Base-by-base conservation (phyloP, 2,113 vertebrate genomes). In the Cricetomys ansorgei region DNA sequence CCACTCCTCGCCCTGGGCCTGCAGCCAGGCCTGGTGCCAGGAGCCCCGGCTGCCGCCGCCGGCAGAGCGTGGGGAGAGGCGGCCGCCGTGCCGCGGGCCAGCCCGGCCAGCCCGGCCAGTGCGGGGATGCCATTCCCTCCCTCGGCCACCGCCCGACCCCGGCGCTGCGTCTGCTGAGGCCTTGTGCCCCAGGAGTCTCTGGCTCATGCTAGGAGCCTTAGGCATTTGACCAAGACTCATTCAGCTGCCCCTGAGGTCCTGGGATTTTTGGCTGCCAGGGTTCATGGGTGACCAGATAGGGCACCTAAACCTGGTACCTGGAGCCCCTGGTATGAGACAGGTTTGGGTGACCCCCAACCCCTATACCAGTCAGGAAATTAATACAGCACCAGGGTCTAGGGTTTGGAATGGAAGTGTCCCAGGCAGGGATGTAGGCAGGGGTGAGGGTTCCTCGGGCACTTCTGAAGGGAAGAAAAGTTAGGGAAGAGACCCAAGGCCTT, bases 1-100 rank as follows among this genome's bases (percentile, higher is more conserved):
- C 96, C 96, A 88, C 75, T 92, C 93, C 90, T 95, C 94, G 91
- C 67, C 87, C 80, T 89, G 94, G 91, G 95, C 96, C 96, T 88
- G 94, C 95, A 91, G 97, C 97, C 96, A 89, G 97, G 97, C 76
- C 83, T 23, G 70, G 81, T 62, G 97, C 97, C 96, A 94, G 95
- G 91, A 94, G 97, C 97, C 95, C 65, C 80, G 89, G 72, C 9
- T 92, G 95, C 95, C 95, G 91, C 59, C 79, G 80, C 90, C 84
- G 72, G 88, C 96, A 11, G 85, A 93, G 96, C 81, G 55, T 40
- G 65, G 88, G 90, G 72, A 89, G 45, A 69, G 70, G 43, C 91
- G 81, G 92, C 88, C 59, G 94, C 96, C 7, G 92, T 57, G 85
- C 88, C 73, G 1, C 75, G 55, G 55, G 29, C 87, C 69, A 21